These are phyloP conservation scores for Novumbra hubbsi DNA, from an alignment of 2,797 vertebrate species.

Conservation along the genomic window DNA sequence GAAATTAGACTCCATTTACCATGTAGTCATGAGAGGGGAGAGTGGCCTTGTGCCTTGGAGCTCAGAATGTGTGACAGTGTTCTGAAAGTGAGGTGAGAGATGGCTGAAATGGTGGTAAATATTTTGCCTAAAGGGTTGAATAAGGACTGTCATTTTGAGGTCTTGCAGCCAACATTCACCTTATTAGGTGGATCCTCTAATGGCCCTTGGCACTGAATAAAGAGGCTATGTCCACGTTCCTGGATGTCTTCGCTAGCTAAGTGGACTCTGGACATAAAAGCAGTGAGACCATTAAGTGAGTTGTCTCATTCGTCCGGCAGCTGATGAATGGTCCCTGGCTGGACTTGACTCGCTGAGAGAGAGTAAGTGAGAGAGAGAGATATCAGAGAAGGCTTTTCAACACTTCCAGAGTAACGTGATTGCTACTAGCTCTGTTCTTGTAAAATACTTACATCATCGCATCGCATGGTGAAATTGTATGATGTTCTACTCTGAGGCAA, in stretches of 20 bases:
- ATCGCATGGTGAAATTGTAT: background rate
- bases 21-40: conserved; percentile 3
- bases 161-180: background rate
- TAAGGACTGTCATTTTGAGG: background rate
- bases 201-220: background rate
- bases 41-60: background rate
- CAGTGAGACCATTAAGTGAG: background rate
- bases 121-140: background rate
- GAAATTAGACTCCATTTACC: background rate
- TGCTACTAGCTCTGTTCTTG: background rate
- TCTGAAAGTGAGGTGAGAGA: background rate
- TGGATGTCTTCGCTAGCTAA: background rate
- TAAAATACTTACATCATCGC: background rate
- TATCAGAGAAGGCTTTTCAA: background rate
- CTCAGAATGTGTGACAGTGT: background rate
- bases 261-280: background rate
- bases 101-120: background rate
- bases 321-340: background rate
- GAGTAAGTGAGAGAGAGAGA: background rate
- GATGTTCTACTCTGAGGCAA: background rate
- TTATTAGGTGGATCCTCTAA: background rate
- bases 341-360: background rate
- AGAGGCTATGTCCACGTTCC: background rate
- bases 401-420: background rate
- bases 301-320: background rate